Percentiles rank a stretch among this genome's conserved stretches.
Conservation (phyloP, 2,797 vertebrate species). For the Sebastes taczanowskii region DNA sequence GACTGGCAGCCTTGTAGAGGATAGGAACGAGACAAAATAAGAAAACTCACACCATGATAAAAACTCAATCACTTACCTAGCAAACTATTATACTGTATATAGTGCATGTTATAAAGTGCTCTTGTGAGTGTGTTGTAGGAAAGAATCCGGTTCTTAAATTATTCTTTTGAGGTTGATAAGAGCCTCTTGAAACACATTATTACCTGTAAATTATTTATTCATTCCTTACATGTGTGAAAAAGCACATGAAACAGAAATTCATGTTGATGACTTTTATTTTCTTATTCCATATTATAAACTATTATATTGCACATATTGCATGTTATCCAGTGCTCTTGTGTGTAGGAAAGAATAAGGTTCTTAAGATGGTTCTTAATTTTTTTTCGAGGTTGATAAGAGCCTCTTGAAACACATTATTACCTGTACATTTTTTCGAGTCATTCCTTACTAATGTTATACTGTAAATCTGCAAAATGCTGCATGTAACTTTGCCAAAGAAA, state of each 20-base stretch:
- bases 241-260: too few species aligned
- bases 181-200: background rate
- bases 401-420: background rate
- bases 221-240: background rate
- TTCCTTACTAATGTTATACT: background rate
- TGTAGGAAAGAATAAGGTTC: too few species aligned
- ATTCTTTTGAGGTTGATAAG: background rate
- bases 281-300: too few species aligned
- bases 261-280: too few species aligned
- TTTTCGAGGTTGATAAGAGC: background rate
- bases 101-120: background rate
- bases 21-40: slow-evolving; percentile 13
- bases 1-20: slow-evolving; percentile 19
- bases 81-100: background rate
- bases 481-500: background rate
- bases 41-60: background rate
- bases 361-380: background rate
- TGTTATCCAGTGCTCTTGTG: too few species aligned
- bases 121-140: background rate
- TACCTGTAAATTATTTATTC: background rate
- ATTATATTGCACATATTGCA: too few species aligned
- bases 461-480: background rate
- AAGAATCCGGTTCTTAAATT: background rate
- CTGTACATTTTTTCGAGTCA: background rate
- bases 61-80: background rate